Conservation (phyloP, 1,140 invertebrate genomes). For the Drosophila auraria region DNA sequence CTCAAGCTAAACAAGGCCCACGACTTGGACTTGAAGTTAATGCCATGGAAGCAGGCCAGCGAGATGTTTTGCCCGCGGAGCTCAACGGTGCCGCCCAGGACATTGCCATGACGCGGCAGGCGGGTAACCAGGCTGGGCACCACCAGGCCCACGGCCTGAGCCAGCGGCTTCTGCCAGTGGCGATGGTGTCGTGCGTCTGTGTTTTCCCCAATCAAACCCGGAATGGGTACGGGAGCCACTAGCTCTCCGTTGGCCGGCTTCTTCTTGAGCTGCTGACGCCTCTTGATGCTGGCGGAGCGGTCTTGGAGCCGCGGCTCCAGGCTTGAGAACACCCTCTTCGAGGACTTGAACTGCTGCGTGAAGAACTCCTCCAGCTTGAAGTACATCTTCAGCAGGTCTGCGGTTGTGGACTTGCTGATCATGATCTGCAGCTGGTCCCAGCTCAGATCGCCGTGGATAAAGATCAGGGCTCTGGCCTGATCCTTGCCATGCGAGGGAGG, state of each 20-base stretch:
- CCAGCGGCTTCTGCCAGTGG: conserved; percentile 92
- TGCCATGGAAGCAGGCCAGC: conserved; percentile 98
- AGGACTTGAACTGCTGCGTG: conserved; percentile 96
- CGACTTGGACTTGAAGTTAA: conserved; percentile 97
- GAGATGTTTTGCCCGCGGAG: conserved; percentile 96
- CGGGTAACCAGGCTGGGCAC: conserved; percentile 90
- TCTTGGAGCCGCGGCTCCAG: conserved; percentile 87
- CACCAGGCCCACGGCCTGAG: conserved; percentile 89
- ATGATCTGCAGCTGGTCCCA: conserved; percentile 97
- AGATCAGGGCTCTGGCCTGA: conserved; percentile 90
- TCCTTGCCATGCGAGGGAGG: conserved; percentile 43
- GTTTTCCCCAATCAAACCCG: conserved; percentile 50
- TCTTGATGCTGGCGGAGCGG: conserved; percentile 86
- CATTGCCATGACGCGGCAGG: conserved; percentile 91
- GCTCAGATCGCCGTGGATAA: conserved; percentile 95
- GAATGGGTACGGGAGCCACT: conserved; percentile 4
- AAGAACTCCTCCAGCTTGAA: conserved; percentile 99
- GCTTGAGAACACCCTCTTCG: conserved; percentile 94
- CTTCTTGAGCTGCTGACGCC: conserved; percentile 79
- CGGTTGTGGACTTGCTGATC: conserved; percentile 98
- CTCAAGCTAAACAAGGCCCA: conserved; percentile 98
- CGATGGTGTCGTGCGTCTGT: conserved; percentile 93
- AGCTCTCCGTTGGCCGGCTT: conserved; percentile 80
- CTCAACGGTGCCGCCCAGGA: conserved; percentile 97
- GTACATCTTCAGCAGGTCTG: conserved; percentile 98